Conservation (phyloP, 37 sponge, comb jelly and placozoan genomes). For the Diacarnus erythraeanus region DNA sequence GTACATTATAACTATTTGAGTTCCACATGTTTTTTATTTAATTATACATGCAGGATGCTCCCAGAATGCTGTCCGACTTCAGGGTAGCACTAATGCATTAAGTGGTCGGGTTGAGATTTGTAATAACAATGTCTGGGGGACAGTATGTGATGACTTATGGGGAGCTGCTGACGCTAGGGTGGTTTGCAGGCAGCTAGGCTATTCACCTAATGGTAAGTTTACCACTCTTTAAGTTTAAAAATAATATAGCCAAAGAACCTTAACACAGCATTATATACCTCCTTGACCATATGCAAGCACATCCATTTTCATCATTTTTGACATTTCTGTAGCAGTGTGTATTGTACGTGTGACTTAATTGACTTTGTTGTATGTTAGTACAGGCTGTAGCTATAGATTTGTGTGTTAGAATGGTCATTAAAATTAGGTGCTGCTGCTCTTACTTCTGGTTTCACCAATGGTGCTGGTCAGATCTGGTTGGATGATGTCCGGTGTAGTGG, state of each 20-base stretch:
- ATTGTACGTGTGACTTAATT: too few relatives aligned
- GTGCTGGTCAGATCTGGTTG: constrained; percentile 8
- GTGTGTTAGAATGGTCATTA: too few relatives aligned
- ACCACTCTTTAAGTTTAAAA: too few relatives aligned
- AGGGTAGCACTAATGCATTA: background rate
- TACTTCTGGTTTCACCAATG: constrained; percentile 2
- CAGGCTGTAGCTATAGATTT: too few relatives aligned
- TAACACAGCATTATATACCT: too few relatives aligned
- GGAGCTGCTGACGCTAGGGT: background rate
- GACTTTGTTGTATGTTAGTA: too few relatives aligned
- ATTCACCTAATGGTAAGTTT: background rate
- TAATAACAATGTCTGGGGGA: background rate
- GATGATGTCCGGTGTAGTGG: constrained; percentile 2
- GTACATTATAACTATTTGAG: too few relatives aligned
- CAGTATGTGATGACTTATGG: background rate
- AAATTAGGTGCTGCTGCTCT: constrained; percentile 10
- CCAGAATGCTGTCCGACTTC: background rate
- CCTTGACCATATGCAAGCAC: too few relatives aligned
- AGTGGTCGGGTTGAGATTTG: background rate
- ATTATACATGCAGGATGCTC: background rate
- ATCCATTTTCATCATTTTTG: too few relatives aligned
- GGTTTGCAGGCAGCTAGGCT: background rate
- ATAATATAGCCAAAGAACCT: too few relatives aligned
- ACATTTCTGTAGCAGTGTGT: too few relatives aligned
- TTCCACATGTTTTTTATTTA: too few relatives aligned